phyloP scores from a whole-genome alignment of 2,888 invertebrate genomes.

The Himalopsyche tibetana region DNA sequence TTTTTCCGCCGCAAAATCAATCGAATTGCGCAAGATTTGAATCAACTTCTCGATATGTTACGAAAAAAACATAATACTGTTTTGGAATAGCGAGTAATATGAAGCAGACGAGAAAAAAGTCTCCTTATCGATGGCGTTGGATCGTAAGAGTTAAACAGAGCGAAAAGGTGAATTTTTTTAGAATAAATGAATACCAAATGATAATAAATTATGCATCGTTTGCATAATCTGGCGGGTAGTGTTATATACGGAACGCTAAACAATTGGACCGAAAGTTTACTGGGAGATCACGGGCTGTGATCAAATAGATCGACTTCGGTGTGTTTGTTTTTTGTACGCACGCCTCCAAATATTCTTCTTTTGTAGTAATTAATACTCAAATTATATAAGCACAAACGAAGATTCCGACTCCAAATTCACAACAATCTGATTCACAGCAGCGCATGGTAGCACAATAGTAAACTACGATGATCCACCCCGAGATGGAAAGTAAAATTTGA shows the following conservation, averaged over 20 bases:
- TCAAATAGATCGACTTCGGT: neutral
- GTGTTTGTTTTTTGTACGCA: no score
- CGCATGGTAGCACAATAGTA: no score
- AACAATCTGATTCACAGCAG: no score
- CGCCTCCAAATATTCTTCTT: no score
- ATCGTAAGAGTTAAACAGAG: neutral
- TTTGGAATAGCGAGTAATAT: neutral
- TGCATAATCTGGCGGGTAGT: neutral
- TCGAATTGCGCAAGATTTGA: neutral
- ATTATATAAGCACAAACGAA: no score
- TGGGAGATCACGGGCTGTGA: neutral
- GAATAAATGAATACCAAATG: conserved; percentile 18
- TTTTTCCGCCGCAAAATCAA: neutral
- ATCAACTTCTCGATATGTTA: neutral
- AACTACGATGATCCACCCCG: no score
- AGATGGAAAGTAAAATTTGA: no score
- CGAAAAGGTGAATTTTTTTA: neutral
- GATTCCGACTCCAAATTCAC: no score
- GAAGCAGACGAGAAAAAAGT: neutral
- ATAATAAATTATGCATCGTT: neutral
- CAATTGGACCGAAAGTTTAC: neutral
- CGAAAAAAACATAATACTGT: neutral
- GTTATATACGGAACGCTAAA: neutral
- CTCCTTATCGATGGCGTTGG: conserved; percentile 9
- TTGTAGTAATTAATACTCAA: no score